A percentile compares a stretch with the other conserved stretches of the same genome.
Evolutionary conservation across 2,113 vertebrate species (phyloP).

Genomic region (Actinemys pallida): DNA sequence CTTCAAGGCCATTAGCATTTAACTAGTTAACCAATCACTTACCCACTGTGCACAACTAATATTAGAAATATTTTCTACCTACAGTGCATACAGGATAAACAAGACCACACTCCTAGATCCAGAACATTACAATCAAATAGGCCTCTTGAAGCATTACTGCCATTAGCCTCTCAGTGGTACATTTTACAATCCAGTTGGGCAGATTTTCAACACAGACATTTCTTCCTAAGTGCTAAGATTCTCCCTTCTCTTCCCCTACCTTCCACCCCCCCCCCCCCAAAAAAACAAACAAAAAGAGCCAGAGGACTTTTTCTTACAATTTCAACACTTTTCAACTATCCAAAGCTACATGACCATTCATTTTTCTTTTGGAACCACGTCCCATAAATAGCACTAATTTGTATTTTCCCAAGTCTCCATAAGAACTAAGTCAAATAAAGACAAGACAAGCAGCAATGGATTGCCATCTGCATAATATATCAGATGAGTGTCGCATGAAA

Average conservation of each 20-base stretch:
- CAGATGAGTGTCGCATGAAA: neutral
- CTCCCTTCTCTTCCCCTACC: no score
- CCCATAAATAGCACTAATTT: slow-evolving; percentile 2
- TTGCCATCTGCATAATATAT: slow-evolving; percentile 17
- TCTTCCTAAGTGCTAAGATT: neutral
- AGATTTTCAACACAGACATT: slow-evolving; percentile 24
- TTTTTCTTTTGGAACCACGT: slow-evolving; percentile 59
- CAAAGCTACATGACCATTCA: slow-evolving; percentile 59
- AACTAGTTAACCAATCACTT: neutral
- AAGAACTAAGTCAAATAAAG: slow-evolving; percentile 26
- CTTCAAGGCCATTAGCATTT: neutral
- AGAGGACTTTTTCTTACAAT: neutral
- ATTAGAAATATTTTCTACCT: neutral
- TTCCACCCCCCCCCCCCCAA: neutral
- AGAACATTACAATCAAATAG: neutral
- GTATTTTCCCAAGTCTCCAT: slow-evolving; percentile 26
- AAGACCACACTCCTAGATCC: neutral
- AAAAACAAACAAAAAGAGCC: neutral
- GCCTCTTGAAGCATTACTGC: neutral
- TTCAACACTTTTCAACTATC: slow-evolving; percentile 28
- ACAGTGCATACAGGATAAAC: neutral
- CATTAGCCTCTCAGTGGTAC: neutral
- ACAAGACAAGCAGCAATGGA: slow-evolving; percentile 16
- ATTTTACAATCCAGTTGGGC: neutral
- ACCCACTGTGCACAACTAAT: neutral